Conservation (phyloP, 2,113 vertebrate species). For the Rallus limicola region DNA sequence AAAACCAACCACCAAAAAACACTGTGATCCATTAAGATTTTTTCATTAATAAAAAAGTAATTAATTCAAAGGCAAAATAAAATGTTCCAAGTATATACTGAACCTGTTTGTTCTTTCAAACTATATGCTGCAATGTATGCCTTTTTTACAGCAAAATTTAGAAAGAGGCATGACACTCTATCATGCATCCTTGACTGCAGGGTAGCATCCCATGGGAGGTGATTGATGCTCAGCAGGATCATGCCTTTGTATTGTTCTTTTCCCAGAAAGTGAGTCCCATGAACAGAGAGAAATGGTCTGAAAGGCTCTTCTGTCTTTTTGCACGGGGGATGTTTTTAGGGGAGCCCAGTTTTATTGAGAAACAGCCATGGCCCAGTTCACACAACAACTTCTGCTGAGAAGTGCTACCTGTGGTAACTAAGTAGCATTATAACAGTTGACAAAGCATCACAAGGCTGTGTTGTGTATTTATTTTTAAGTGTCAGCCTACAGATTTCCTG, state of each 20-base stretch:
- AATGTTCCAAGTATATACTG: not conserved
- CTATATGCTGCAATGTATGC: not conserved
- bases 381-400: not conserved
- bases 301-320: not conserved
- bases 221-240: not conserved
- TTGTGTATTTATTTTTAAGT: not conserved
- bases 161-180: not conserved
- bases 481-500: not conserved
- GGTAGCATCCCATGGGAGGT: not conserved
- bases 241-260: not conserved
- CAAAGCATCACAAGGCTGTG: not conserved
- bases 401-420: not conserved
- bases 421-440: not conserved
- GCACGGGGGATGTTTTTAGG: not conserved
- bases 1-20: not conserved
- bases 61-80: not conserved
- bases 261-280: fast-evolving
- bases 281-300: not conserved
- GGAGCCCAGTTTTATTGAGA: not conserved
- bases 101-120: not conserved
- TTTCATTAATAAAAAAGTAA: not conserved
- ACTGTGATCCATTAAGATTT: not conserved
- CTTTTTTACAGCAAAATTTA: not conserved
- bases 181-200: not conserved
- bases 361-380: not conserved